A percentile compares a stretch with the other conserved stretches of the same genome.
These are phyloP conservation scores for Stenchaetothrips biformis DNA, from an alignment of 2,888 invertebrate species.

Conservation along the genomic window DNA sequence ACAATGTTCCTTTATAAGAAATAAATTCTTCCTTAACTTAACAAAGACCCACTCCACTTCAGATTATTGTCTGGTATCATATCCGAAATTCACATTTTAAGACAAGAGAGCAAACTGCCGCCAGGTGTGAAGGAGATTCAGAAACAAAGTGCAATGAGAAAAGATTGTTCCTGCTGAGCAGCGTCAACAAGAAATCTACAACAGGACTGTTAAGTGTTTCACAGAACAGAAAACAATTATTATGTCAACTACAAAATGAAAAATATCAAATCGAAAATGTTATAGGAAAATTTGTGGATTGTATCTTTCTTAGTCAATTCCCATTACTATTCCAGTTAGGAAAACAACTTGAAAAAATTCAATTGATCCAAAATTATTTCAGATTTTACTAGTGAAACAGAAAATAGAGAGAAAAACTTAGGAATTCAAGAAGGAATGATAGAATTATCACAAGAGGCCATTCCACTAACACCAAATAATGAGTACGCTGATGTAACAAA, in stretches of 20 bases:
- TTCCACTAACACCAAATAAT: too few species aligned
- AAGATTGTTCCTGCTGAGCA: not conserved
- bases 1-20: not conserved
- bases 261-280: too few species aligned
- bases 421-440: not conserved
- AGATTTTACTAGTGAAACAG: too few species aligned
- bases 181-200: not conserved
- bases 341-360: not conserved
- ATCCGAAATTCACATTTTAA: constrained; percentile 2
- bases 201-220: not conserved
- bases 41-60: constrained; percentile 15
- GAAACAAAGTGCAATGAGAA: not conserved
- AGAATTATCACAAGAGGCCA: not conserved
- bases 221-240: not conserved
- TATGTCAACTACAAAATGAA: not conserved
- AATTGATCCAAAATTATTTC: too few species aligned
- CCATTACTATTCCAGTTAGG: too few species aligned
- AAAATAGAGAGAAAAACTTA: too few species aligned
- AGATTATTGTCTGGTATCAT: constrained; percentile 21
- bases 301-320: too few species aligned
- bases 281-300: too few species aligned
- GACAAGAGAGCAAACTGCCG: constrained; percentile 4
- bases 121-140: not conserved
- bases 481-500: too few species aligned
- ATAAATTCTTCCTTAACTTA: constrained; percentile 8